Evolutionary conservation across 2,888 invertebrate genomes (phyloP).

Genomic region (Phortica okadai): DNA sequence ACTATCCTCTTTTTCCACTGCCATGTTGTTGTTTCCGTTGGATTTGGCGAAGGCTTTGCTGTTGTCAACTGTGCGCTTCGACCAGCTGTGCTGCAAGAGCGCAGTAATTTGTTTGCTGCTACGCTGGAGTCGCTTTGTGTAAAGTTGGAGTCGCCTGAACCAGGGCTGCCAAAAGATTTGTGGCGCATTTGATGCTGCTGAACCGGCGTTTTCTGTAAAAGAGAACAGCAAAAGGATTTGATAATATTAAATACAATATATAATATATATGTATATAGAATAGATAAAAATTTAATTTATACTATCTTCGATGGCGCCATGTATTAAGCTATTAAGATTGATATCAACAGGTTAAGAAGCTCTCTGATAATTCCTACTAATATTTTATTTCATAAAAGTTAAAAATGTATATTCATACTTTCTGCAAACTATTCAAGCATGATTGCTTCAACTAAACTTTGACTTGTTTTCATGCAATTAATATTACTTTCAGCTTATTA

Average conservation of each 20-base stretch:
- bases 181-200: conserved; percentile 56
- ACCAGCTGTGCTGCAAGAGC: conserved; percentile 52
- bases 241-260: too few relatives aligned
- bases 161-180: conserved; percentile 60
- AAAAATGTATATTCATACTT: too few relatives aligned
- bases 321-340: too few relatives aligned
- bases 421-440: too few relatives aligned
- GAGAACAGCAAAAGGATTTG: background rate
- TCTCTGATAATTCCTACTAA: too few relatives aligned
- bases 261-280: too few relatives aligned
- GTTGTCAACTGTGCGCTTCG: conserved; percentile 50
- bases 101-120: conserved; percentile 43
- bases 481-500: too few relatives aligned
- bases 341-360: too few relatives aligned
- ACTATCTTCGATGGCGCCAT: background rate
- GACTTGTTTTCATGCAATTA: too few relatives aligned
- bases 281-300: background rate
- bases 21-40: conserved; percentile 3
- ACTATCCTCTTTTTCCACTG: background rate
- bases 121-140: conserved; percentile 39
- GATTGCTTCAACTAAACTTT: too few relatives aligned
- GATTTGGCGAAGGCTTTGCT: conserved; percentile 1
- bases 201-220: conserved; percentile 53
- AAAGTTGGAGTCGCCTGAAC: conserved; percentile 52
- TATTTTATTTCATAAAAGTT: background rate